Evolutionary conservation across 2,888 invertebrate species (phyloP), one percentile per base, ranked within the genome.

Genomic region (Hirtodrosophila histrioides): DNA sequence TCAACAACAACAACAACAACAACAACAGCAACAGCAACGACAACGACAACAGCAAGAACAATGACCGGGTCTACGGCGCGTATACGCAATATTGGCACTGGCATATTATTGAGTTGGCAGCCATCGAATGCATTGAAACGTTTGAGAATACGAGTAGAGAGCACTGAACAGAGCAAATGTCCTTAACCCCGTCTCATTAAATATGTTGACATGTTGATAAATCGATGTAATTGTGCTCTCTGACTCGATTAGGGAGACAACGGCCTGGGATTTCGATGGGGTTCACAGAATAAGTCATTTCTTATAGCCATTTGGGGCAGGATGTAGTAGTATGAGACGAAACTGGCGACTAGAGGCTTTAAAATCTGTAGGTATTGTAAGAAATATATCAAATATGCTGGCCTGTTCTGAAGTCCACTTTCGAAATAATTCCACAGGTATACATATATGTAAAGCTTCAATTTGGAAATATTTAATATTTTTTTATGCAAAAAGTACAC

Each of bases 171-270:
- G 43, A 64, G 61, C 36, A 56, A 84, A 80, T 78, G 78, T 81
- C 82, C 75, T 81, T 81, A 81, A 75, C 75, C 82, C 66, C 75
- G 75, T 56, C 82, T 85, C 86, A 84, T 84, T 82, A 79, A 88
- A 84, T 85, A 85, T 86, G 84, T 88, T 88, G 84, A 88, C 84
- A 88, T 83, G 68, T 78, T 85, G 86, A 85, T 85, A 85, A 88
- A 85, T 88, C 83, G 86, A 74, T 82, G 79, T 73, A 79, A 77
- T 76, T 46, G 75, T 54, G 40, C 61, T 33, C 55, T 68, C 43
- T 45, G 64, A 58, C 68, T 68, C 68, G 62, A 65, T 65, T 61
- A 55, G 57, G 31, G 7, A 31, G 6, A 31, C n/a, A n/a, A n/a
- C n/a, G n/a, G n/a, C n/a, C n/a, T n/a, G n/a, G n/a, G n/a, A 17